Evolutionary conservation across 23 tunicate species (phyloP), one percentile per base, ranked within the genome.

Genomic region (Clavelina lepadiformis): DNA sequence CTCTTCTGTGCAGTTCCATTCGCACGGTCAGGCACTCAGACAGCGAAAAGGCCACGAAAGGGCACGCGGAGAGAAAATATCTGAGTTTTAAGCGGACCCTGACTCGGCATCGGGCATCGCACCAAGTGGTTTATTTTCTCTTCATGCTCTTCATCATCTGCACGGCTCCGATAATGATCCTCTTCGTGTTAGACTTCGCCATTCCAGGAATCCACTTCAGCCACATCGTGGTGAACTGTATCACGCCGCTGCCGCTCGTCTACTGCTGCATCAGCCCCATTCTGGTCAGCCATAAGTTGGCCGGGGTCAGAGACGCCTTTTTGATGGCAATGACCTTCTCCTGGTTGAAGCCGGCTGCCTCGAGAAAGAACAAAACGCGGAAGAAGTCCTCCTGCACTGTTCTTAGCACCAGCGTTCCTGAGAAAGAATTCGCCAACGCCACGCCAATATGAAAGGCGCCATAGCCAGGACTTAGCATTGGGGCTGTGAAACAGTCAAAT

Each of bases 221-320:
- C 13, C 79, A 56, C 34, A 34, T 69, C 52, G 45, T 64, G 26
- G 78, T 89, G 31, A 89, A 89, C 55, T 60, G 61, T 52, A 54
- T 89, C 18, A 74, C 78, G 0, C 97, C 97, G 5, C 65, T 89
- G 19, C 89, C 97, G 1, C 67, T 89, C 27, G 29, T 89, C 47
- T 81, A 81, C 78, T 81, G 97, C 68, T 67, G 75, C 36, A 45
- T 81, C 36, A 81, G 97, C 65, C 97, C 97, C 22, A 55, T 89
- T 36, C 46, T 89, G 35, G 22, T 89, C 32, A 31, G 80, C 25
- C 72, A 72, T 19, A 36, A 77, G 30, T 63, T 89, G 38, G 59
- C 80, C 36, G 97, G 89, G 3, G 59, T 89, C 28, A 68, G 51
- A 47, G 50, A 70, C 1, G 89, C 97, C 13, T 19, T 81, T 23